Evolutionary conservation across 2,113 vertebrate species (phyloP).

Genomic region (Bolborhynchus lineola): DNA sequence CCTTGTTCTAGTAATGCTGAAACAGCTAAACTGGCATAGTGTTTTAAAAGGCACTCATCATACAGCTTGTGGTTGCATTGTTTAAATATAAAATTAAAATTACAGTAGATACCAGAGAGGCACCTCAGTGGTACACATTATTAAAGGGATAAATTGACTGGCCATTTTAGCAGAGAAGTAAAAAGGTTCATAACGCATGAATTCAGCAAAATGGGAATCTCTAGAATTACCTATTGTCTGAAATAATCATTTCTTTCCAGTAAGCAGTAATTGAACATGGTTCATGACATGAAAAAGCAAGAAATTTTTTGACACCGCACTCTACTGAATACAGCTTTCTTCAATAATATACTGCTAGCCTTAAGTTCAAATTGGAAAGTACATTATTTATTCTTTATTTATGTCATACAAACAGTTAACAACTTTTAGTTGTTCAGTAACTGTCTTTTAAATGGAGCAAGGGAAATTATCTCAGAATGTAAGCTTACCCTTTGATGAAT

Average conservation of each 20-base stretch:
- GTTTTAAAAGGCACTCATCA: neutral
- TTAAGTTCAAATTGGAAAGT: neutral
- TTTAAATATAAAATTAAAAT: neutral
- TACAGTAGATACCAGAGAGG: neutral
- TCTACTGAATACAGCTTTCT: neutral
- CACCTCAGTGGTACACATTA: neutral
- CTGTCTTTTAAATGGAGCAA: conserved; percentile 10
- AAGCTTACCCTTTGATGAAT: conserved; percentile 14
- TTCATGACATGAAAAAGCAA: neutral
- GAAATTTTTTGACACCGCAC: neutral
- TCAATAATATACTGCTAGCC: neutral
- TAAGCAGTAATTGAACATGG: neutral
- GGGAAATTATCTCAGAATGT: neutral
- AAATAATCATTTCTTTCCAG: neutral
- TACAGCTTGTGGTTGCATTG: neutral
- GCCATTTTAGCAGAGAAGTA: neutral
- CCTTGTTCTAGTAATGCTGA: neutral
- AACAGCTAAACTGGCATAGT: neutral
- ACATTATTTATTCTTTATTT: neutral
- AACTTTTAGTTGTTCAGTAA: neutral
- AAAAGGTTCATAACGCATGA: neutral
- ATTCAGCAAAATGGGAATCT: neutral
- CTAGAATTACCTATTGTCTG: neutral
- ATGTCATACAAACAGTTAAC: neutral
- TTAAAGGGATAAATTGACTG: neutral